phyloP scores from a whole-genome alignment of 2,888 invertebrate species.

The Rhogogaster chlorosoma region DNA sequence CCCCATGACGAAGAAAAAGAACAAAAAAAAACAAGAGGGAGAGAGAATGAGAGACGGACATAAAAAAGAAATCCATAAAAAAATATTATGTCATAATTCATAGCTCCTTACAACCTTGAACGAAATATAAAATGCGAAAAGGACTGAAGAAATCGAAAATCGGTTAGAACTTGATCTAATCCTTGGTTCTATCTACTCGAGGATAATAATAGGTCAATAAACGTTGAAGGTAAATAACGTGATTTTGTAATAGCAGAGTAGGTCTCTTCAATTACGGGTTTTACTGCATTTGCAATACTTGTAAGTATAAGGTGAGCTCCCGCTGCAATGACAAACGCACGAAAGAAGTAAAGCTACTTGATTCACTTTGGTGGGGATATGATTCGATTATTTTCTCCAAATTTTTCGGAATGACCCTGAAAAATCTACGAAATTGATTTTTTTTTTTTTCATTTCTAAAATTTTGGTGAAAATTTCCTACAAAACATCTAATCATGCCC shows the following conservation, averaged over 20 bases:
- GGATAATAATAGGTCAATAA: conserved; percentile 2
- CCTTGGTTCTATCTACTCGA: background rate
- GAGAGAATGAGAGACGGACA: background rate
- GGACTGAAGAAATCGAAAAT: background rate
- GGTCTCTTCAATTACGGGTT: background rate
- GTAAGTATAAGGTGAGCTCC: background rate
- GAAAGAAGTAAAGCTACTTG: background rate
- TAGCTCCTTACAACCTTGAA: background rate
- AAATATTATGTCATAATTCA: background rate
- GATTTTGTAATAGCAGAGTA: background rate
- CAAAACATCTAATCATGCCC: no score
- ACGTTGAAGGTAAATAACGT: background rate
- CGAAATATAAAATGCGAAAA: background rate
- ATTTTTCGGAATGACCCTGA: background rate
- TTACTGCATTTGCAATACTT: conserved; percentile 3
- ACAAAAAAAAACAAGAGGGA: background rate
- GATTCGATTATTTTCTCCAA: background rate
- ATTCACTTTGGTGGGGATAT: background rate
- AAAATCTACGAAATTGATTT: background rate
- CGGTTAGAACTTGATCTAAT: background rate
- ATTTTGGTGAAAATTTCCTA: no score
- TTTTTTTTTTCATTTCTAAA: no score
- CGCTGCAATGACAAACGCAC: background rate
- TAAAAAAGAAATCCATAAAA: background rate
- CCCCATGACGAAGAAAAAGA: background rate